A percentile compares a stretch with the other conserved stretches of the same genome.
These are phyloP conservation scores for Xenopus tropicalis DNA, from an alignment of 2,113 vertebrate species.

Conservation along the genomic window DNA sequence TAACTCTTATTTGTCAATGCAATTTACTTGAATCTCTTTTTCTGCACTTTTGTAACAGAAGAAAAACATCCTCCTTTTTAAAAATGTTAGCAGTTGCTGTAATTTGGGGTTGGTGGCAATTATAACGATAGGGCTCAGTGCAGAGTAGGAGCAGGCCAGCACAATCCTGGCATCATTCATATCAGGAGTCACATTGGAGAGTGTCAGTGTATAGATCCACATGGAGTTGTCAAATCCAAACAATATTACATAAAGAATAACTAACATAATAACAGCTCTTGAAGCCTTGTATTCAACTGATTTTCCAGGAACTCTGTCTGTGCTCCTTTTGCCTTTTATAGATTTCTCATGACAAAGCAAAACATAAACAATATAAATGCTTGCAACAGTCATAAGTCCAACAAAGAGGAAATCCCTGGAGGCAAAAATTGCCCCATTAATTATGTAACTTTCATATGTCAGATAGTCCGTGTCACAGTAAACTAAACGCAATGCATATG, in stretches of 20 bases:
- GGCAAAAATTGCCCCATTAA: background rate
- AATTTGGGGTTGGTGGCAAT: constrained; percentile 33
- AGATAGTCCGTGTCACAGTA: constrained; percentile 24
- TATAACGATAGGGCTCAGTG: constrained; percentile 25
- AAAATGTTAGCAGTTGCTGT: background rate
- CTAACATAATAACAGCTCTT: constrained; percentile 34
- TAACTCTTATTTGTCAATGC: no score
- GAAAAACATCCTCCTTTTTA: no score
- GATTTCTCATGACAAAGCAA: constrained; percentile 8
- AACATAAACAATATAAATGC: constrained; percentile 15
- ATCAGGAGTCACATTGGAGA: constrained; percentile 11
- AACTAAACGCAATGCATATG: constrained; percentile 14
- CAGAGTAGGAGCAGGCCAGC: constrained; percentile 27
- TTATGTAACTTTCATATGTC: background rate
- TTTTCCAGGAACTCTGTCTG: background rate
- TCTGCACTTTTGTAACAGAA: no score
- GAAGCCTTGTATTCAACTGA: constrained; percentile 27
- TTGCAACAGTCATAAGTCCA: constrained; percentile 22
- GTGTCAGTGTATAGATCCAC: constrained; percentile 32
- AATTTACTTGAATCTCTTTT: no score
- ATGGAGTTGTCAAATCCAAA: constrained; percentile 41
- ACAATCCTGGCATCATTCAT: constrained; percentile 24
- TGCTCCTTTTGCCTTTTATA: constrained; percentile 27
- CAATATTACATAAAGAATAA: constrained; percentile 24
- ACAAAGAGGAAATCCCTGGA: constrained; percentile 19